These are phyloP conservation scores for Colinus virginianus DNA, from an alignment of 2,113 vertebrate species.

Conservation along the genomic window DNA sequence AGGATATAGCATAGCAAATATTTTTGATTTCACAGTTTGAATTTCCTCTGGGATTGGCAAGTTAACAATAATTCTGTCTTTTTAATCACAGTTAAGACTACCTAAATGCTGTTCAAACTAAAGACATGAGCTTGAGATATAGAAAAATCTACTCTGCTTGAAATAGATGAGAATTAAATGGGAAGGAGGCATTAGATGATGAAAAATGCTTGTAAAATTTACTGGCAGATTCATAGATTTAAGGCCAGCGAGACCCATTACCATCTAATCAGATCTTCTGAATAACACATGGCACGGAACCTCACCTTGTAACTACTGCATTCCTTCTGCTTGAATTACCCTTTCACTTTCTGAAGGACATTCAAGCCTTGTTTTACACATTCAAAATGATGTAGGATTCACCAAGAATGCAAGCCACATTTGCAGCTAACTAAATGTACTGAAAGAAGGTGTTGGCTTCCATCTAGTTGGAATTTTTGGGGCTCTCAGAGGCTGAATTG, in stretches of 20 bases:
- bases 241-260: background rate
- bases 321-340: background rate
- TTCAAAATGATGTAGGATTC: background rate
- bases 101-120: background rate
- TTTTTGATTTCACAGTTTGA: background rate
- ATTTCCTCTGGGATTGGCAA: background rate
- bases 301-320: background rate
- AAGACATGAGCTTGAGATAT: background rate
- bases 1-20: background rate
- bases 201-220: background rate
- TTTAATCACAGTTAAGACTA: background rate
- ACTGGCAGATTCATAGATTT: background rate
- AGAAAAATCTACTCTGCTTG: background rate
- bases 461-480: background rate
- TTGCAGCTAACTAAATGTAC: background rate
- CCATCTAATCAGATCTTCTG: background rate
- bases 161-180: background rate
- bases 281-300: background rate
- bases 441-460: background rate
- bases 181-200: background rate
- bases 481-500: background rate
- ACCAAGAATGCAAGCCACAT: background rate
- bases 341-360: constrained; percentile 6
- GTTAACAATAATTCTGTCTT: background rate
- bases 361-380: background rate